Percentiles rank a stretch among this genome's conserved stretches.
Evolutionary conservation across 2,888 invertebrate species (phyloP).

Genomic region (Caenorhabditis sulstoni): DNA sequence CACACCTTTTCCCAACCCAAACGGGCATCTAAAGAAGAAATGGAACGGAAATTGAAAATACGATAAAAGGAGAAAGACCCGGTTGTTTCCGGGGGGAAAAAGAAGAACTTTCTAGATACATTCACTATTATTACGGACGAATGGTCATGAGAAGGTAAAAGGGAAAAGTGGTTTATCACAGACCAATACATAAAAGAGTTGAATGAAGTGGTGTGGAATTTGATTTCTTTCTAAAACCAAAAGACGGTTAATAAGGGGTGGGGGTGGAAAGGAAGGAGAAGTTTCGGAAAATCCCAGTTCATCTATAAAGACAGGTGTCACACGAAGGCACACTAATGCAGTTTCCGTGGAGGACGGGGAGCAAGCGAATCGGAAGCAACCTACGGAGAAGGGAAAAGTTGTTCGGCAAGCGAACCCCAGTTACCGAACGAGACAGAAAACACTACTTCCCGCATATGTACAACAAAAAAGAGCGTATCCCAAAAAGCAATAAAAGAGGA

Average conservation of each 20-base stretch:
- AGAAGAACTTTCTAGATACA: not conserved
- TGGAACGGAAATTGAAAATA: not conserved
- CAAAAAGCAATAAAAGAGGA: conserved; percentile 13
- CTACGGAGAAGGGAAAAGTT: not conserved
- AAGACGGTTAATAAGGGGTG: conserved; percentile 14
- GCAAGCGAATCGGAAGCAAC: not conserved
- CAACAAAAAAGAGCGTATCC: conserved; percentile 34
- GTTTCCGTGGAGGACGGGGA: conserved; percentile 5
- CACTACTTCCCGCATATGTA: conserved; percentile 52
- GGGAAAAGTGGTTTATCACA: conserved; percentile 37
- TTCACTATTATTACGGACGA: conserved; percentile 9
- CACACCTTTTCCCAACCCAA: not conserved
- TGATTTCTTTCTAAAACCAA: conserved; percentile 22
- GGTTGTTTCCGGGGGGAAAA: conserved; percentile 1
- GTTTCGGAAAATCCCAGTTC: conserved; percentile 22
- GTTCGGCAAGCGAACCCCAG: conserved; percentile 24
- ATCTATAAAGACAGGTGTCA: not conserved
- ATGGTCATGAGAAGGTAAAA: conserved; percentile 15
- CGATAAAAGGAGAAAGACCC: not conserved
- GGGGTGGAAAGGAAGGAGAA: conserved; percentile 12
- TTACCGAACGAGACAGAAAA: conserved; percentile 11
- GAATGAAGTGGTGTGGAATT: conserved; percentile 3
- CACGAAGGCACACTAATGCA: not conserved
- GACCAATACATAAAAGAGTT: conserved; percentile 34
- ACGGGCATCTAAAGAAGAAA: not conserved